phyloP scores from a whole-genome alignment of 2,113 vertebrate genomes.

The Thymallus thymallus region DNA sequence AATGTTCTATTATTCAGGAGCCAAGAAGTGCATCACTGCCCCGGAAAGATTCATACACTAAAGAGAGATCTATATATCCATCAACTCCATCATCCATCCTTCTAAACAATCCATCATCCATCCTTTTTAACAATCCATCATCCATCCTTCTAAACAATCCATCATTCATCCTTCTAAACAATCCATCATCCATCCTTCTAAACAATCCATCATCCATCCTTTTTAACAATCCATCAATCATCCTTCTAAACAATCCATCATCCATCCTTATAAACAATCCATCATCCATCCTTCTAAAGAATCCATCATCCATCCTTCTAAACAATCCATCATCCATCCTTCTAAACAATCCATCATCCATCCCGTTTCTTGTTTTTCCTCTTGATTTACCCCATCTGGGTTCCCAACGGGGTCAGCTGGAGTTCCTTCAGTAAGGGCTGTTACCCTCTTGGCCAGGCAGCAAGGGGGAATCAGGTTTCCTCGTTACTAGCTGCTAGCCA shows the following conservation, averaged over 20 bases:
- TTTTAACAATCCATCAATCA: too few species aligned
- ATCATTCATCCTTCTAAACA: background rate
- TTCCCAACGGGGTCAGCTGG: background rate
- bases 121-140: too few species aligned
- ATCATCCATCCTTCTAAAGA: background rate
- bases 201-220: background rate
- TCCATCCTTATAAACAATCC: too few species aligned
- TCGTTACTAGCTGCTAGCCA: constrained; percentile 17
- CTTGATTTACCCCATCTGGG: background rate
- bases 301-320: background rate
- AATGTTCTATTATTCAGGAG: constrained; percentile 62
- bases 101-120: background rate
- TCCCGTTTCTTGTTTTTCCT: background rate
- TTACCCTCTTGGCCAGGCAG: background rate
- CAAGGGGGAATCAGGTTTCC: constrained; percentile 51
- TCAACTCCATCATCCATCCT: constrained; percentile 23
- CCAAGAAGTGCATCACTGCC: constrained; percentile 36
- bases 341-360: background rate
- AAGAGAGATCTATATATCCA: constrained; percentile 31
- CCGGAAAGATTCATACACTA: constrained; percentile 55
- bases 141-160: background rate
- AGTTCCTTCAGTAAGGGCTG: background rate
- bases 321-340: background rate
- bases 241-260: background rate
- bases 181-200: background rate